A percentile compares a stretch with the other conserved stretches of the same genome.
Conservation (phyloP, 2,113 vertebrate genomes). For the Cinclus mexicanus region DNA sequence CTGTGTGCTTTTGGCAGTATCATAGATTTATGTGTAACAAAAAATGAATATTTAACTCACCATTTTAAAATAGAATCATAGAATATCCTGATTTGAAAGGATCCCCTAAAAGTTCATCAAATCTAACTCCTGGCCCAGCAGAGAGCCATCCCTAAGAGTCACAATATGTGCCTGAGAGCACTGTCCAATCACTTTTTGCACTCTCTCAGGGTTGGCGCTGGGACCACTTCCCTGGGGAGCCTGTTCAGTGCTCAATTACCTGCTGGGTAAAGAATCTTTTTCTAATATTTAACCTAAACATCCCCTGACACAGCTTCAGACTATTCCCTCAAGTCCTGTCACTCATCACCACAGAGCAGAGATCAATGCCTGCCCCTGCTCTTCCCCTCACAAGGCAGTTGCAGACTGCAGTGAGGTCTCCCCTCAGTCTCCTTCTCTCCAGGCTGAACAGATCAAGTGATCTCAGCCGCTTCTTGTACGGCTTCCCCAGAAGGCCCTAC, state of each 20-base stretch:
- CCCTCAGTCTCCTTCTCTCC: neutral
- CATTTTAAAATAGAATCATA: neutral
- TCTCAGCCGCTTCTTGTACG: neutral
- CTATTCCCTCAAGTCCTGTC: neutral
- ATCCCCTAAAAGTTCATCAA: neutral
- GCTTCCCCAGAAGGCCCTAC: neutral
- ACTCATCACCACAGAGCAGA: neutral
- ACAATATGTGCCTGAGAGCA: no score
- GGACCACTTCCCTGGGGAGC: neutral
- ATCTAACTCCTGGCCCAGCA: neutral
- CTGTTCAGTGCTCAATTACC: neutral
- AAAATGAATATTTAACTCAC: neutral
- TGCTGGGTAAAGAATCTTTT: neutral
- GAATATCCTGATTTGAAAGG: neutral
- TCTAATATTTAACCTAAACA: neutral
- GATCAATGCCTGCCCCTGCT: neutral
- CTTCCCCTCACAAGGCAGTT: fast-evolving
- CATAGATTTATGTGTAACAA: neutral
- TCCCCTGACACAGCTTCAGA: neutral
- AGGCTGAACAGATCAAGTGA: neutral
- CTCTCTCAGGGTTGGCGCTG: neutral
- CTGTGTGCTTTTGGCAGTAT: neutral
- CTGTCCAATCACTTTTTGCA: neutral
- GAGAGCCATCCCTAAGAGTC: neutral
- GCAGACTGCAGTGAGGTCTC: neutral